Evolutionary conservation across 2,113 vertebrate genomes (phyloP).

Genomic region (Serilophus lunatus): DNA sequence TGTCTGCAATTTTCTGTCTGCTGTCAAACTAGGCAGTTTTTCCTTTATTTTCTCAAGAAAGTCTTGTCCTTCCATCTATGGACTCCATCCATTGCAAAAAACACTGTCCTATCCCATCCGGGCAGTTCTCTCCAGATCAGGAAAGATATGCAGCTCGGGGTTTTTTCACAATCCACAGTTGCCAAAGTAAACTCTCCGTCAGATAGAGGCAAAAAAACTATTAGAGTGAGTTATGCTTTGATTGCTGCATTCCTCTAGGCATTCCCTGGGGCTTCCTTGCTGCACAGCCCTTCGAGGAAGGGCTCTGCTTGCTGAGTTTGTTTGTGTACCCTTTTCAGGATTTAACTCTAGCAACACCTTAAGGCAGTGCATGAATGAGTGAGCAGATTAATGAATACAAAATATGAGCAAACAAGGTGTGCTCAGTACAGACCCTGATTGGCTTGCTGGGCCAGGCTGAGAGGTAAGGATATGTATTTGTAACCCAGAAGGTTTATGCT

Average conservation of each 20-base stretch:
- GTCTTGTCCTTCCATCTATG: neutral
- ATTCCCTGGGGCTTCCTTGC: neutral
- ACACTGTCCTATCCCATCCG: neutral
- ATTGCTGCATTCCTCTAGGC: neutral
- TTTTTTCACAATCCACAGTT: neutral
- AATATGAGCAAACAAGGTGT: neutral
- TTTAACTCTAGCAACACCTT: constrained; percentile 47
- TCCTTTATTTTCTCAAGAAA: neutral
- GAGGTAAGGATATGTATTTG: neutral
- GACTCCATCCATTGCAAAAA: neutral
- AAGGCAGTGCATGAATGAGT: neutral
- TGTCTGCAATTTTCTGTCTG: neutral
- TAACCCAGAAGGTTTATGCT: neutral
- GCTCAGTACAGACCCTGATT: neutral
- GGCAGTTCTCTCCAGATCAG: neutral
- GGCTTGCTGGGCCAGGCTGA: neutral
- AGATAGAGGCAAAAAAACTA: constrained; percentile 35
- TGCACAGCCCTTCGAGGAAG: constrained; percentile 16
- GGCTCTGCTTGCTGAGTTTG: neutral
- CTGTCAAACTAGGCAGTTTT: neutral
- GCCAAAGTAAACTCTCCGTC: constrained; percentile 49
- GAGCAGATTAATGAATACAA: neutral
- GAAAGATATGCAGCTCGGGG: neutral
- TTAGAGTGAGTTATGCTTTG: constrained; percentile 8
- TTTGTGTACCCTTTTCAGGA: neutral